These are phyloP conservation scores for Allygus modestus DNA, from an alignment of 2,888 invertebrate genomes.

Conservation along the genomic window DNA sequence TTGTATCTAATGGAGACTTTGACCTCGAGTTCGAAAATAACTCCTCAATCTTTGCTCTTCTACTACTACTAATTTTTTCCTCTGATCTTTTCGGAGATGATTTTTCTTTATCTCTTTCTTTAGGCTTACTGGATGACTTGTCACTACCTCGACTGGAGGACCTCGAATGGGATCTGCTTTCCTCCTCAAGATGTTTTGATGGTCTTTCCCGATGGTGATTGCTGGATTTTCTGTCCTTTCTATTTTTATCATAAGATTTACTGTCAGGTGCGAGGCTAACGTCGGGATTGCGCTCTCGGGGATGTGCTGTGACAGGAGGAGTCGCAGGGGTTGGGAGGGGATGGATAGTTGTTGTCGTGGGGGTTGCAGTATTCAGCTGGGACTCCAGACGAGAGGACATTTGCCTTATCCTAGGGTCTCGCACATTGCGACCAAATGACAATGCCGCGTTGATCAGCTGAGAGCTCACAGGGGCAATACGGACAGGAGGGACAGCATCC, in stretches of 20 bases:
- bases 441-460: slow-evolving; percentile 61
- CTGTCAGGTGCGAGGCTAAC: not conserved
- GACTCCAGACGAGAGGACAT: slow-evolving; percentile 55
- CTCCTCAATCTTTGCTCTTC: slow-evolving; percentile 2
- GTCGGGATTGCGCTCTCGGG: not conserved
- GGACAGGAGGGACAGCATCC: slow-evolving; percentile 45
- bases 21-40: slow-evolving; percentile 32
- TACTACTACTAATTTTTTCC: slow-evolving; percentile 30
- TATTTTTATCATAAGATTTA: slow-evolving; percentile 10
- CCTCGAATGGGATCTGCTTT: slow-evolving; percentile 3
- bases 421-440: slow-evolving; percentile 38
- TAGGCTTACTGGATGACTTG: slow-evolving; percentile 9
- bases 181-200: slow-evolving; percentile 7
- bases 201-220: slow-evolving; percentile 10
- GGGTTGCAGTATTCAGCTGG: slow-evolving; percentile 2
- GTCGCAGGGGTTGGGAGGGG: not conserved
- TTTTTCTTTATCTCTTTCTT: slow-evolving; percentile 11
- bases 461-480: slow-evolving; percentile 62
- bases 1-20: slow-evolving; percentile 29
- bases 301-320: not conserved
- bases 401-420: slow-evolving; percentile 59
- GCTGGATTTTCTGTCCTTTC: slow-evolving; percentile 45
- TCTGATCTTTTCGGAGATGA: slow-evolving; percentile 36
- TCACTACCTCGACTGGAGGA: slow-evolving; percentile 22
- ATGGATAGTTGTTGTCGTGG: not conserved